These are phyloP conservation scores for Helogale parvula DNA, from an alignment of 2,113 vertebrate genomes.

Conservation along the genomic window DNA sequence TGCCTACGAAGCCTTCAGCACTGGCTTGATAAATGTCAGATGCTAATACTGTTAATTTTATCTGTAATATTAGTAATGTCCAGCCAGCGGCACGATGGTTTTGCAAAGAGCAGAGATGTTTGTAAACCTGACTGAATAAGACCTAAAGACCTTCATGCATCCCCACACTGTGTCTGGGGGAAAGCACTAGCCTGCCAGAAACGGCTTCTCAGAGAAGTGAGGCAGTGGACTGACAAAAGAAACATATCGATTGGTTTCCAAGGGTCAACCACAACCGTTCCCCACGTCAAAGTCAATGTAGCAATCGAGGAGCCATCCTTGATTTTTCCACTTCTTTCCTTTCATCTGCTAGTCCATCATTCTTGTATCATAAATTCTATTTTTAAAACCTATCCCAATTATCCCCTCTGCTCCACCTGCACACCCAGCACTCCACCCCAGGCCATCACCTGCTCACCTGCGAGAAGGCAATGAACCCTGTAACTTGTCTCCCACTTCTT, in stretches of 20 bases:
- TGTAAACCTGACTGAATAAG: not conserved
- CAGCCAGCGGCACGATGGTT: not conserved
- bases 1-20: not conserved
- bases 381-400: not conserved
- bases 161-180: not conserved
- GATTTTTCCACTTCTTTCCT: not conserved
- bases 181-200: no score
- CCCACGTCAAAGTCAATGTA: not conserved
- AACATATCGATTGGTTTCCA: not conserved
- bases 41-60: not conserved
- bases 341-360: not conserved
- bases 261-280: not conserved
- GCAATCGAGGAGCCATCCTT: not conserved
- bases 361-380: not conserved
- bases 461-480: not conserved
- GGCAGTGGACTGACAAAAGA: not conserved
- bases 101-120: not conserved
- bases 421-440: not conserved
- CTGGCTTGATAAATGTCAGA: not conserved
- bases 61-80: not conserved
- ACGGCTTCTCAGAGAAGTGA: not conserved
- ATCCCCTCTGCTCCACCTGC: accelerated
- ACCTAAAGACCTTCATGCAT: not conserved
- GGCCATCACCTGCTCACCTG: no score
- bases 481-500: not conserved